Evolutionary conservation across 2,888 invertebrate species (phyloP).

Genomic region (Microctonus hyperodae): DNA sequence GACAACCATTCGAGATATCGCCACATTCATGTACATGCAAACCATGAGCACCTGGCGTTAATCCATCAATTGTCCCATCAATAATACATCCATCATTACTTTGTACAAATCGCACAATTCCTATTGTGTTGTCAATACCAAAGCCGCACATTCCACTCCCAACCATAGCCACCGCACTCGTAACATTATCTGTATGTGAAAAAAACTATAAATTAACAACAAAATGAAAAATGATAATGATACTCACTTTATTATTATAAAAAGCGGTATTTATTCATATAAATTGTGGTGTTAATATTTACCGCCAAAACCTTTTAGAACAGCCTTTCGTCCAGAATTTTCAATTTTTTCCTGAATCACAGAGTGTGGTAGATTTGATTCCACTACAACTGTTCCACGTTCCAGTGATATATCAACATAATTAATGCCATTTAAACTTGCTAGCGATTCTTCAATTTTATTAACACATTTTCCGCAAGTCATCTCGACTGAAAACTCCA

Average conservation of each 20-base stretch:
- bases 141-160: constrained; percentile 61
- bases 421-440: constrained; percentile 62
- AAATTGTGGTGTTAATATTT: neutral
- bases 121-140: constrained; percentile 67
- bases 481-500: constrained; percentile 75
- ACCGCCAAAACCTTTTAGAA: constrained; percentile 83
- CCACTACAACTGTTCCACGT: constrained; percentile 74
- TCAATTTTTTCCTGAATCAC: constrained; percentile 65
- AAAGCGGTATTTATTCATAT: neutral
- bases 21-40: constrained; percentile 76
- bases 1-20: constrained; percentile 73
- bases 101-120: constrained; percentile 81
- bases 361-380: constrained; percentile 70
- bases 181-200: constrained; percentile 51
- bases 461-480: constrained; percentile 67
- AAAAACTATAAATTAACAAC: neutral
- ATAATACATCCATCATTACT: constrained; percentile 70
- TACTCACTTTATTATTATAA: neutral
- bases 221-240: no score
- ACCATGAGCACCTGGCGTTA: constrained; percentile 70
- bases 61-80: constrained; percentile 86
- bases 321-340: constrained; percentile 73
- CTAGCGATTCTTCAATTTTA: constrained; percentile 63
- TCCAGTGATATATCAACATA: constrained; percentile 67
- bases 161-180: constrained; percentile 79